Evolutionary conservation across 2,113 vertebrate species (phyloP).

Genomic region (Craseonycteris thonglongyai): DNA sequence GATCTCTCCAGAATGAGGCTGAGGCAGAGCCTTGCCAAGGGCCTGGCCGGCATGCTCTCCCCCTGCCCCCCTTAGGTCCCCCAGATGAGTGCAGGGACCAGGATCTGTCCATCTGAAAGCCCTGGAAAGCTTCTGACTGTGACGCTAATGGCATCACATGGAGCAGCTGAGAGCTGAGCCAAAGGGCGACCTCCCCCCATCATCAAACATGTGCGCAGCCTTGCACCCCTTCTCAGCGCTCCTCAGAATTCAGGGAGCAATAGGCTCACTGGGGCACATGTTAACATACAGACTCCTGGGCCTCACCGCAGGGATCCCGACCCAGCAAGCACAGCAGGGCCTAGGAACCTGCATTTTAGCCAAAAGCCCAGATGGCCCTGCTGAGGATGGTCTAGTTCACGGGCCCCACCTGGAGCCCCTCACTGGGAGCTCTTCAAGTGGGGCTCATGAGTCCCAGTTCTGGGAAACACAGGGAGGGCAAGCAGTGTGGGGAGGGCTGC

Average conservation of each 20-base stretch:
- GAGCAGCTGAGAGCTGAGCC: too few species aligned
- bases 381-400: neutral
- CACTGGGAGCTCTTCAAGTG: rapidly evolving
- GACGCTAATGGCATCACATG: neutral
- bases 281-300: neutral
- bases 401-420: neutral
- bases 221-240: neutral
- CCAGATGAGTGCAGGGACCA: too few species aligned
- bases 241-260: neutral
- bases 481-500: neutral
- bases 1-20: neutral
- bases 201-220: neutral
- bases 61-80: too few species aligned
- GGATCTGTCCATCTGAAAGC: neutral
- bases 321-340: neutral
- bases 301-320: neutral
- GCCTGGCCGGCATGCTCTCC: neutral
- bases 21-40: neutral
- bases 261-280: neutral
- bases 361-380: neutral
- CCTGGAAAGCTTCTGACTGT: neutral
- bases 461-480: neutral
- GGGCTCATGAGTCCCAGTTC: rapidly evolving
- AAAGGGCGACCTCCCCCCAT: rapidly evolving
- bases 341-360: neutral